A percentile compares a stretch with the other conserved stretches of the same genome.
Conservation (phyloP, 1,140 invertebrate genomes). For the Drosophila baimaii region DNA sequence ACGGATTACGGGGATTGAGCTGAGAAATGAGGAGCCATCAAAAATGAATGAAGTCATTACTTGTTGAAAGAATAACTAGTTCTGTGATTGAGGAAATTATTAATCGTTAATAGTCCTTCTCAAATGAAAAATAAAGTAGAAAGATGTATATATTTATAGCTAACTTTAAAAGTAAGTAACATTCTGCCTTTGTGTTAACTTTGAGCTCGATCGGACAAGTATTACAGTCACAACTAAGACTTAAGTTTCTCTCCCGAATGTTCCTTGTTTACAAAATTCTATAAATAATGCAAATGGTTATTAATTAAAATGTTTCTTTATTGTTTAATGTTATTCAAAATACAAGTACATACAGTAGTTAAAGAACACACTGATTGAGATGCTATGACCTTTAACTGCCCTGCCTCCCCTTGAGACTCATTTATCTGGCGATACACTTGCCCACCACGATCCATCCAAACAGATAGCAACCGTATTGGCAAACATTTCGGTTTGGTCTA, state of each 20-base stretch:
- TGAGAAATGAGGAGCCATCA: slow-evolving; percentile 2
- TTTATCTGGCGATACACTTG: slow-evolving; percentile 23
- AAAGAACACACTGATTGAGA: too few relatives aligned
- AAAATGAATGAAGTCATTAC: slow-evolving; percentile 31
- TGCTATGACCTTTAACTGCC: not conserved
- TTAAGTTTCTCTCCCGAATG: too few relatives aligned
- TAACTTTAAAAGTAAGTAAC: not conserved
- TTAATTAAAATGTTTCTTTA: not conserved
- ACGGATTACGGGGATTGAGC: slow-evolving; percentile 7
- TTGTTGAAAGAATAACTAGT: too few relatives aligned
- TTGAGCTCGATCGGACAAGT: too few relatives aligned
- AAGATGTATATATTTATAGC: not conserved
- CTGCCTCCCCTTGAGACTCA: not conserved
- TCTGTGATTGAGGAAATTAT: not conserved
- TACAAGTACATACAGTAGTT: not conserved
- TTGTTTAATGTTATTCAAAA: too few relatives aligned
- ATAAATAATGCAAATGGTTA: too few relatives aligned
- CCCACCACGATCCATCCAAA: slow-evolving; percentile 40
- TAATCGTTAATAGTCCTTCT: too few relatives aligned
- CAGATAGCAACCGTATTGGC: slow-evolving; percentile 57
- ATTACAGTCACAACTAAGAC: too few relatives aligned
- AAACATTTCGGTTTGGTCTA: slow-evolving; percentile 75
- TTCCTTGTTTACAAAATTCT: too few relatives aligned
- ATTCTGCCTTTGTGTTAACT: not conserved
- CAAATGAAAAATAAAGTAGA: not conserved